phyloP scores from a whole-genome alignment of 2,888 invertebrate genomes.

The Melitaea athalia region DNA sequence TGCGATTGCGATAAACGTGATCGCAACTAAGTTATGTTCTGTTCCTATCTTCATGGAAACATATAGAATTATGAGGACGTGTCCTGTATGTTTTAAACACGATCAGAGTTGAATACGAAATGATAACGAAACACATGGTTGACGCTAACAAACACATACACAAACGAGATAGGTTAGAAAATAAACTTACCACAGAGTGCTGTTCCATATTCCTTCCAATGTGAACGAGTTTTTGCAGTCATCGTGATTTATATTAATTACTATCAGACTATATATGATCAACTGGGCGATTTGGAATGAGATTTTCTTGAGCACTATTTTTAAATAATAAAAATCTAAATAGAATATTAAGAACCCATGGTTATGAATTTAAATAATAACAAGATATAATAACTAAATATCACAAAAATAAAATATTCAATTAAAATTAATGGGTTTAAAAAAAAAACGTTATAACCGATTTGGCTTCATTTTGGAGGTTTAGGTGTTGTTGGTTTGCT shows the following conservation, averaged over 20 bases:
- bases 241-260: constrained; percentile 60
- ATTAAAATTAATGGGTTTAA: constrained; percentile 75
- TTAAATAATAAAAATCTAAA: constrained; percentile 63
- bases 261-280: constrained; percentile 58
- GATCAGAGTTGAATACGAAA: constrained; percentile 26
- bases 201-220: constrained; percentile 82
- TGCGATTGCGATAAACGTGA: constrained; percentile 43
- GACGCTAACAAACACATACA: constrained; percentile 45
- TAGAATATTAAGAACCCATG: constrained; percentile 75
- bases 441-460: constrained; percentile 79
- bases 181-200: constrained; percentile 78
- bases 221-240: constrained; percentile 80
- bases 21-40: constrained; percentile 33
- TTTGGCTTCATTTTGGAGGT: constrained; percentile 81
- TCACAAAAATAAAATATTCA: constrained; percentile 80
- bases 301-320: constrained; percentile 80
- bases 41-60: constrained; percentile 18
- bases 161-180: constrained; percentile 66
- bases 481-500: constrained; percentile 80
- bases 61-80: background rate
- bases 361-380: constrained; percentile 72
- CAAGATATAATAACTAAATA: constrained; percentile 78
- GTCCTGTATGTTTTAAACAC: background rate
- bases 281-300: constrained; percentile 78
- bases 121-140: constrained; percentile 55